Conservation (phyloP, 1,140 invertebrate species). For the Drosophila repleta region DNA sequence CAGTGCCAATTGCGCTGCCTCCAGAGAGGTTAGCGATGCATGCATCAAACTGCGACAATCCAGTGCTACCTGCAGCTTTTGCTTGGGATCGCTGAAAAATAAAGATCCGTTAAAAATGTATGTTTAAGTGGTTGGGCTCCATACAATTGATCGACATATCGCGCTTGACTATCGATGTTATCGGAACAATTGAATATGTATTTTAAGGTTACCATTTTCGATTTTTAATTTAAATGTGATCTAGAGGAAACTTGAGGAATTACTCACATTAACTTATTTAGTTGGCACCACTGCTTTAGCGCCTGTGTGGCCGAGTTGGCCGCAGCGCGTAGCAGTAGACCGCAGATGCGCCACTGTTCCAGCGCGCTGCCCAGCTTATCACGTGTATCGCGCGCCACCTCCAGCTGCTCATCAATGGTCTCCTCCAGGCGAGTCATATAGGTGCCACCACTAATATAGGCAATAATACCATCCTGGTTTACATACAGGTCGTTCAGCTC, state of each 20-base stretch:
- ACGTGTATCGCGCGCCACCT: constrained; percentile 74
- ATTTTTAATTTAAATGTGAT: not conserved
- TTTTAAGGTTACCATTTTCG: not conserved
- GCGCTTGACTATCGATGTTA: not conserved
- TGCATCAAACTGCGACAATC: constrained; percentile 74
- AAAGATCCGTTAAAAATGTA: not conserved
- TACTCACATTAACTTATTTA: constrained; percentile 60
- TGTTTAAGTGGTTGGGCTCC: not conserved
- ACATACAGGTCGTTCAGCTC: constrained; percentile 75
- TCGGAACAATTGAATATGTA: not conserved
- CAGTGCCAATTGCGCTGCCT: constrained; percentile 74
- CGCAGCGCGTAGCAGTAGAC: constrained; percentile 61
- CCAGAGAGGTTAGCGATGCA: constrained; percentile 72
- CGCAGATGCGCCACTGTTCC: constrained; percentile 83
- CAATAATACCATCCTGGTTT: constrained; percentile 80
- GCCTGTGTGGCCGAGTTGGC: constrained; percentile 72
- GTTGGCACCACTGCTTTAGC: constrained; percentile 68
- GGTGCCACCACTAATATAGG: constrained; percentile 76
- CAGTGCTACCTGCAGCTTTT: constrained; percentile 66
- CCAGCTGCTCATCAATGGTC: constrained; percentile 73
- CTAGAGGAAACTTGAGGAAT: not conserved
- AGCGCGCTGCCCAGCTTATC: constrained; percentile 77
- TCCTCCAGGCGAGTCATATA: constrained; percentile 79
- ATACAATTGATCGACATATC: not conserved
- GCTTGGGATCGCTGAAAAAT: constrained; percentile 63